Evolutionary conservation across 2,113 vertebrate genomes (phyloP).

Genomic region (Myodes glareolus): DNA sequence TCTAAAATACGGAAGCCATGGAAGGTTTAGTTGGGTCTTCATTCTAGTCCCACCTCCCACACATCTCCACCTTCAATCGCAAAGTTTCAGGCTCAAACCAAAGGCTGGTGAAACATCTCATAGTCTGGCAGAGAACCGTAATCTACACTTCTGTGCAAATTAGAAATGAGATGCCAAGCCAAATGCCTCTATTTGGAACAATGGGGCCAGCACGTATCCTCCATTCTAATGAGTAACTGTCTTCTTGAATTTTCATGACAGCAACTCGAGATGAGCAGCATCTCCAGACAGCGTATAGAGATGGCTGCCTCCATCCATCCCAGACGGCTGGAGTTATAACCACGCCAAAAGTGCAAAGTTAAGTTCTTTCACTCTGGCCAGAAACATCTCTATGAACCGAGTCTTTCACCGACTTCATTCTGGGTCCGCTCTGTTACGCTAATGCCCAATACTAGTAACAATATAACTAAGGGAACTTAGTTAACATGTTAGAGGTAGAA

Average conservation of each 20-base stretch:
- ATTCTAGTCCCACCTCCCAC: slow-evolving; percentile 16
- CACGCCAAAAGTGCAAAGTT: not conserved
- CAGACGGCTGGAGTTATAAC: not conserved
- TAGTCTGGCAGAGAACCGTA: not conserved
- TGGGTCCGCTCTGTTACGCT: not conserved
- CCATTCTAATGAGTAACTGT: not conserved
- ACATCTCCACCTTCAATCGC: slow-evolving; percentile 29
- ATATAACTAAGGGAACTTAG: not conserved
- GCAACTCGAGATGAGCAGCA: not conserved
- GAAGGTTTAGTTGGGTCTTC: slow-evolving; percentile 71
- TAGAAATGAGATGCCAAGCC: not conserved
- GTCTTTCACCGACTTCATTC: not conserved
- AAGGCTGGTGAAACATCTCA: slow-evolving; percentile 30
- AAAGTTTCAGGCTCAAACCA: slow-evolving; percentile 64
- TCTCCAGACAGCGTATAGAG: not conserved
- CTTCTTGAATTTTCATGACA: not conserved
- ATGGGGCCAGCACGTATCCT: not conserved
- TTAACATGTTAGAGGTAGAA: not conserved
- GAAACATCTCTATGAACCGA: not conserved
- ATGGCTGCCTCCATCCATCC: not conserved
- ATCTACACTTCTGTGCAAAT: not conserved
- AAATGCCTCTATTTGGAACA: not conserved
- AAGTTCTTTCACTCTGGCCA: not conserved
- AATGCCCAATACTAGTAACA: not conserved
- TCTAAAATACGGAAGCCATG: slow-evolving; percentile 83